A percentile compares a stretch with the other conserved stretches of the same genome.
These are phyloP conservation scores for Flabesymbios commensalis DNA, from an alignment of 2,888 invertebrate genomes.

Conservation along the genomic window DNA sequence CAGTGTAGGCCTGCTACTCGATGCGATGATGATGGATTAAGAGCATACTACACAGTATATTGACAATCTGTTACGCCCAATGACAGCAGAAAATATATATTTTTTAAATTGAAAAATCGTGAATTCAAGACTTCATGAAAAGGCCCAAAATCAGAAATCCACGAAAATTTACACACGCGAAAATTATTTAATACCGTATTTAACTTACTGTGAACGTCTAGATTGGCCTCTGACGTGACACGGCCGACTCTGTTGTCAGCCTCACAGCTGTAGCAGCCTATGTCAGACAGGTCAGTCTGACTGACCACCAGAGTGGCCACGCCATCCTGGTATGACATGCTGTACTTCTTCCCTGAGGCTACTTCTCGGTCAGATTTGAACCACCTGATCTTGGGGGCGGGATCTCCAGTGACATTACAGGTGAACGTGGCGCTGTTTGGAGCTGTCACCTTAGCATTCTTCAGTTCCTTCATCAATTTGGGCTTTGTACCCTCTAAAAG, in stretches of 20 bases:
- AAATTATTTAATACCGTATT: no score
- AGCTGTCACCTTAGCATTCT: conserved; percentile 26
- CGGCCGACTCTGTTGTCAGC: conserved; percentile 33
- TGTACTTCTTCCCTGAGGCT: conserved; percentile 69
- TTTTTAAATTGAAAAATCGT: no score
- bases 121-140: no score
- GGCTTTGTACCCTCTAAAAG: conserved; percentile 32
- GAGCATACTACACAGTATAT: no score
- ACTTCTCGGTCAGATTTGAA: conserved; percentile 33
- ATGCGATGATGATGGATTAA: no score
- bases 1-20: no score
- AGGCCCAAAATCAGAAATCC: no score
- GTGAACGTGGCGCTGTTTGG: conserved; percentile 23
- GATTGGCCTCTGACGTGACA: conserved; percentile 27
- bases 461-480: conserved; percentile 26
- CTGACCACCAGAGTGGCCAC: conserved; percentile 68
- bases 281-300: conserved; percentile 75
- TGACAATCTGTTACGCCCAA: no score
- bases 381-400: conserved; percentile 35
- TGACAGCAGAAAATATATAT: no score
- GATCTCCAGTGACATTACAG: conserved; percentile 35
- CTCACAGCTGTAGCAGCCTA: conserved; percentile 42
- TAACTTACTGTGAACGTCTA: conserved; percentile 32
- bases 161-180: no score
- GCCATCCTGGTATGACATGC: conserved; percentile 86